Conservation (phyloP, 1,140 invertebrate genomes). For the Pteromalus puparum region DNA sequence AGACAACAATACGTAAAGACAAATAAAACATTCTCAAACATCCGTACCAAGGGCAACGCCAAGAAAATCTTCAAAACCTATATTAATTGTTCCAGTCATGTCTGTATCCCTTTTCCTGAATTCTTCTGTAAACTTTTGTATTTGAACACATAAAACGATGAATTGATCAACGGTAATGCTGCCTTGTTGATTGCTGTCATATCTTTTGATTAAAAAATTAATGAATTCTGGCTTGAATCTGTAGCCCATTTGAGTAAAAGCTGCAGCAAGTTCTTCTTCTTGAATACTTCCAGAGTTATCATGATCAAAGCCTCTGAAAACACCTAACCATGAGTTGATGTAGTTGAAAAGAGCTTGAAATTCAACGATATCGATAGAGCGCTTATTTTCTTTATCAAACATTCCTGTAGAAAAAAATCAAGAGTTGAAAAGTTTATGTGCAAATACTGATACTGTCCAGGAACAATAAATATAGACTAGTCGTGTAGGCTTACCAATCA, state of each 20-base stretch:
- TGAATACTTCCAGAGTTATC: conserved; percentile 91
- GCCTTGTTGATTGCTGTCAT: conserved; percentile 78
- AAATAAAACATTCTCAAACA: conserved; percentile 72
- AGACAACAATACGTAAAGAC: neutral
- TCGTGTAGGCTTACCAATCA: conserved; percentile 84
- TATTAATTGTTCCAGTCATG: conserved; percentile 85
- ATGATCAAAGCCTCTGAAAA: conserved; percentile 88
- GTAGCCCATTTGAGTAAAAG: conserved; percentile 92
- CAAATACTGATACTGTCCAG: neutral
- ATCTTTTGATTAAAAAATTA: conserved; percentile 82
- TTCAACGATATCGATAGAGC: conserved; percentile 91
- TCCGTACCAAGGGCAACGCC: conserved; percentile 84
- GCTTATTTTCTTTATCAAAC: conserved; percentile 90
- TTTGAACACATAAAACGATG: conserved; percentile 90
- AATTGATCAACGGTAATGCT: conserved; percentile 90
- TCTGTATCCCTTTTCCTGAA: conserved; percentile 85
- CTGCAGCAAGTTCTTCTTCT: conserved; percentile 84
- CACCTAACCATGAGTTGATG: conserved; percentile 90
- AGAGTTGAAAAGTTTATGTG: neutral
- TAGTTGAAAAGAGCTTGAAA: conserved; percentile 93
- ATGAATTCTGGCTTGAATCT: conserved; percentile 87
- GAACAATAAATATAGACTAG: conserved; percentile 27
- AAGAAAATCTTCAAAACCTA: conserved; percentile 92
- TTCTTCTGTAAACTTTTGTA: conserved; percentile 90
- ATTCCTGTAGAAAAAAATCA: conserved; percentile 79